phyloP scores from a whole-genome alignment of 2,888 invertebrate genomes.

The Ormia ochracea region DNA sequence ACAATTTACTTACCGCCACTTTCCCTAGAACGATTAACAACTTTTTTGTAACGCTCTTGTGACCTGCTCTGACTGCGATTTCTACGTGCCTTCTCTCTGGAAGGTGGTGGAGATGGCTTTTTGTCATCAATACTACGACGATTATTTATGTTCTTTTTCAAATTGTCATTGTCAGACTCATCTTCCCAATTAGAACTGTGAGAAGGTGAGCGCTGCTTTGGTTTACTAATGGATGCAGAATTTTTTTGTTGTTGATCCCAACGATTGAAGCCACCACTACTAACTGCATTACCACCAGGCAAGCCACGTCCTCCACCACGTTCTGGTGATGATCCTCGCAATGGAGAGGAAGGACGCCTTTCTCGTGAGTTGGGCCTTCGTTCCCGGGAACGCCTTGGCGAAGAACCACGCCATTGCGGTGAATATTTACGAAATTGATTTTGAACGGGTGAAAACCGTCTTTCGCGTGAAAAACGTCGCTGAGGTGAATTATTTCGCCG shows the following conservation, averaged over 20 bases:
- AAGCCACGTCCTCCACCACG: constrained; percentile 42
- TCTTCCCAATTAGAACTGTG: constrained; percentile 69
- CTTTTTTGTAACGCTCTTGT: constrained; percentile 59
- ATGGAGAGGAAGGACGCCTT: constrained; percentile 70
- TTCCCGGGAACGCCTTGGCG: constrained; percentile 69
- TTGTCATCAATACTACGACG: constrained; percentile 49
- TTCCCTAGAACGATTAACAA: constrained; percentile 56
- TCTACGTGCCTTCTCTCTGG: constrained; percentile 62
- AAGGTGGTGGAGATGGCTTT: constrained; percentile 45
- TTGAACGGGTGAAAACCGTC: constrained; percentile 69
- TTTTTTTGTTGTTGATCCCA: constrained; percentile 68
- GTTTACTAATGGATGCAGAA: constrained; percentile 56
- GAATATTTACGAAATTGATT: constrained; percentile 73
- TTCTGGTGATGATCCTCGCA: constrained; percentile 66
- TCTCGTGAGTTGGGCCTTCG: constrained; percentile 64
- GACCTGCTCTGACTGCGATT: constrained; percentile 67
- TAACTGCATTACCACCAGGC: constrained; percentile 18
- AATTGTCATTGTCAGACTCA: constrained; percentile 48
- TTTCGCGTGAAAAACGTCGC: constrained; percentile 70
- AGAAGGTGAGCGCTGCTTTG: constrained; percentile 65
- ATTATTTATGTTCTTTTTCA: constrained; percentile 23
- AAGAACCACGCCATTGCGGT: constrained; percentile 72
- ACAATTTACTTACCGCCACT: constrained; percentile 46
- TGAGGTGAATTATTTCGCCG: constrained; percentile 66
- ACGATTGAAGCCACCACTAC: constrained; percentile 67